Evolutionary conservation across 2,888 invertebrate genomes (phyloP).

Genomic region (Vanessa cardui): DNA sequence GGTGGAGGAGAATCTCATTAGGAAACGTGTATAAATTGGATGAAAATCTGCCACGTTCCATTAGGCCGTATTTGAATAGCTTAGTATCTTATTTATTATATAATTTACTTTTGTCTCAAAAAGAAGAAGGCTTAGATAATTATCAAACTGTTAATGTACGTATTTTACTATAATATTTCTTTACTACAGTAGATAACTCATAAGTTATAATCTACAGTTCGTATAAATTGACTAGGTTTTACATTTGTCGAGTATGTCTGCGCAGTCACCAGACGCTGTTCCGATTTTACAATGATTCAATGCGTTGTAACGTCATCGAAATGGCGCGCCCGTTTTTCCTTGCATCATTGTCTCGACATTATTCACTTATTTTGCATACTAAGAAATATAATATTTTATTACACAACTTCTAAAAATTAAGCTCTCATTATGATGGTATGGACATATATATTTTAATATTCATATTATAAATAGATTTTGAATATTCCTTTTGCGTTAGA

Average conservation of each 20-base stretch:
- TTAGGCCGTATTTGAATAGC: too few species aligned
- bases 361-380: conserved; percentile 18
- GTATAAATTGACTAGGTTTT: conserved; percentile 46
- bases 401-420: too few species aligned
- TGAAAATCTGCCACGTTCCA: too few species aligned
- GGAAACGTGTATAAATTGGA: too few species aligned
- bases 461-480: too few species aligned
- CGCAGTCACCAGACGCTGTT: conserved; percentile 65
- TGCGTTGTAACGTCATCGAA: conserved; percentile 64
- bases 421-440: too few species aligned
- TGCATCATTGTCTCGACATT: conserved; percentile 42
- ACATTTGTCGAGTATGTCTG: conserved; percentile 57
- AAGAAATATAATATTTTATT: neutral
- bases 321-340: conserved; percentile 63
- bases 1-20: too few species aligned
- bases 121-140: too few species aligned
- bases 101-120: too few species aligned
- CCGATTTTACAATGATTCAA: conserved; percentile 64
- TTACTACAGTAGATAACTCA: too few species aligned
- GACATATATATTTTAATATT: neutral
- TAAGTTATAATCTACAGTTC: conserved; percentile 34
- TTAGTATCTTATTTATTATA: too few species aligned
- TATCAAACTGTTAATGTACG: conserved; percentile 8
- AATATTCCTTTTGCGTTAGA: too few species aligned
- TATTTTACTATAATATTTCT: conserved; percentile 15